Evolutionary conservation across 2,797 vertebrate species (phyloP).

Genomic region (Macropodus opercularis): DNA sequence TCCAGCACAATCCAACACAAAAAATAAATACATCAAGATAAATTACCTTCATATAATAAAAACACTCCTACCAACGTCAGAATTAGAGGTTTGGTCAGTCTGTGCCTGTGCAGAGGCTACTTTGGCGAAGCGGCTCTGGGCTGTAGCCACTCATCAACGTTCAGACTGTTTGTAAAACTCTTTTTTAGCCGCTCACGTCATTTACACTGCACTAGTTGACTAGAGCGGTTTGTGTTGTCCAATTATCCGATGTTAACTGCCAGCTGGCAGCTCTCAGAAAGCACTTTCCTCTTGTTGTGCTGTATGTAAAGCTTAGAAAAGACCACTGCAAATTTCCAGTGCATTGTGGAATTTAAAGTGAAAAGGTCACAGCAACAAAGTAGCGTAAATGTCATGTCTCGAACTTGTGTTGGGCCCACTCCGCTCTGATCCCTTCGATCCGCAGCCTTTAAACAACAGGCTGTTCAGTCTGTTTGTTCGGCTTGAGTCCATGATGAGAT

Average conservation of each 20-base stretch:
- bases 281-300: not conserved
- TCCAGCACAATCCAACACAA: not conserved
- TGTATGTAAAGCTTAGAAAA: not conserved
- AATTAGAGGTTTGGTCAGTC: too few species aligned
- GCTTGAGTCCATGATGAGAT: slow-evolving; percentile 1
- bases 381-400: slow-evolving; percentile 14
- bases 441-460: slow-evolving; percentile 8
- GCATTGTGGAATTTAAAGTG: slow-evolving; percentile 4
- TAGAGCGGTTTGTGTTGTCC: too few species aligned
- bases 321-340: slow-evolving; percentile 17
- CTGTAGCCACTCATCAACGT: too few species aligned
- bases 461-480: slow-evolving; percentile 10
- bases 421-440: slow-evolving; percentile 18
- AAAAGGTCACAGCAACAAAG: slow-evolving; percentile 28
- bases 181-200: not conserved
- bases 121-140: too few species aligned
- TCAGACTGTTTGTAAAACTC: too few species aligned
- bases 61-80: too few species aligned
- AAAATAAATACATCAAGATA: too few species aligned
- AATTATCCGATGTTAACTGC: not conserved
- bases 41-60: too few species aligned
- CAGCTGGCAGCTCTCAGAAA: not conserved
- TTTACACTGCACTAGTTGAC: not conserved
- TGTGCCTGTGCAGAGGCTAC: too few species aligned
- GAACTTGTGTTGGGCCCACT: slow-evolving; percentile 3